phyloP scores from a whole-genome alignment of 23 tunicate species.

The Halocynthia roretzi region DNA sequence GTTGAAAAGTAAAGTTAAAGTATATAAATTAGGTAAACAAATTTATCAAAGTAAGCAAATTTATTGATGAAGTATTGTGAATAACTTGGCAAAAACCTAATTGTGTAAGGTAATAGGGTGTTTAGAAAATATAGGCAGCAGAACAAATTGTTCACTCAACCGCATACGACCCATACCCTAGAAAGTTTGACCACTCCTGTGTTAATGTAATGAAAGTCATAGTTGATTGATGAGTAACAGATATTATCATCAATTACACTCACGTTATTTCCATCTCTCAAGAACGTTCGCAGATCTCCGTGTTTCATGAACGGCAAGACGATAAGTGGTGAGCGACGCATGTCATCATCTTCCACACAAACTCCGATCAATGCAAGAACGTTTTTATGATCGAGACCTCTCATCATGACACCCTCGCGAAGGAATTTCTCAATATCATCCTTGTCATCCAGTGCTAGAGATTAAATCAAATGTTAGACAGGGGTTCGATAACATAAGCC shows the following conservation, averaged over 20 bases:
- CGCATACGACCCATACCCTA: too few relatives aligned
- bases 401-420: conserved; percentile 96
- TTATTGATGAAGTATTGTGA: too few relatives aligned
- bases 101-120: too few relatives aligned
- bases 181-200: neutral
- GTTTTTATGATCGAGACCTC: conserved; percentile 75
- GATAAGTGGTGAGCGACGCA: conserved; percentile 82
- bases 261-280: conserved; percentile 84
- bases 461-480: neutral
- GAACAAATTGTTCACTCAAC: too few relatives aligned
- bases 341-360: conserved; percentile 67
- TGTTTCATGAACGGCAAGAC: conserved; percentile 85
- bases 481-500: too few relatives aligned
- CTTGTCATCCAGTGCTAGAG: conserved; percentile 35
- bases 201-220: too few relatives aligned
- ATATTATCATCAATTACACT: conserved; percentile 21
- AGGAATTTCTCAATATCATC: conserved; percentile 88
- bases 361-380: conserved; percentile 81
- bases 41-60: too few relatives aligned
- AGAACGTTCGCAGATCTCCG: conserved; percentile 84
- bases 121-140: too few relatives aligned
- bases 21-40: too few relatives aligned
- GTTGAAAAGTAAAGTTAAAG: too few relatives aligned
- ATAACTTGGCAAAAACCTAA: too few relatives aligned
- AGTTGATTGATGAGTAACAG: too few relatives aligned